Conservation (phyloP, 1,140 invertebrate genomes). For the Dreissena polymorpha region DNA sequence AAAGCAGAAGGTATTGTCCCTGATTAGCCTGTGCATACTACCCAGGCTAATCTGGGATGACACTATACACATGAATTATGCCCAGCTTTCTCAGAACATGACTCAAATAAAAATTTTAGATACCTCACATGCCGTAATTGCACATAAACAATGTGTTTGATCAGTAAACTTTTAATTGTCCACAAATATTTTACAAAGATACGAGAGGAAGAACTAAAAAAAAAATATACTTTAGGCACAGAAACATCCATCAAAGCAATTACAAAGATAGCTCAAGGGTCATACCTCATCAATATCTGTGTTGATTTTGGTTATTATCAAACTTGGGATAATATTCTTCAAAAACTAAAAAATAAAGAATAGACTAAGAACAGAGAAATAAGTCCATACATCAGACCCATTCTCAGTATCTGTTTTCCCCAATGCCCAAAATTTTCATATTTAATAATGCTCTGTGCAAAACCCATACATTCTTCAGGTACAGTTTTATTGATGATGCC, state of each 20-base stretch:
- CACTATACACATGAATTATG: too few relatives aligned
- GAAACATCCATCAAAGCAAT: neutral
- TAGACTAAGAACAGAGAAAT: neutral
- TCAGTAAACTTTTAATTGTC: slow-evolving; percentile 3
- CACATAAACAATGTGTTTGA: too few relatives aligned
- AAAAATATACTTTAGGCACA: neutral
- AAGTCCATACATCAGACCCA: neutral
- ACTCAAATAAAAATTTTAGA: too few relatives aligned
- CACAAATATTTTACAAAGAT: slow-evolving; percentile 28
- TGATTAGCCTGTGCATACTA: too few relatives aligned
- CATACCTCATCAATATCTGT: neutral
- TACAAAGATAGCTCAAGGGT: neutral
- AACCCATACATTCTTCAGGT: too few relatives aligned
- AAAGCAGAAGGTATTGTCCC: too few relatives aligned
- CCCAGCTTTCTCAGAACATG: too few relatives aligned
- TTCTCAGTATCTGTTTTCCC: neutral
- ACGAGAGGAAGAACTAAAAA: neutral
- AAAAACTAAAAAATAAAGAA: too few relatives aligned
- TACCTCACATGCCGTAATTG: too few relatives aligned
- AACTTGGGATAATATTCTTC: neutral
- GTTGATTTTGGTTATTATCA: neutral
- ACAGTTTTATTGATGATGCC: too few relatives aligned
- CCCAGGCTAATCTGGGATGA: too few relatives aligned
- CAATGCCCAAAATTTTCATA: neutral
- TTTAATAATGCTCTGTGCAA: too few relatives aligned